Percentiles rank a stretch among this genome's conserved stretches.
Evolutionary conservation across 2,113 vertebrate genomes (phyloP).

Genomic region (Melanerpes formicivorus): DNA sequence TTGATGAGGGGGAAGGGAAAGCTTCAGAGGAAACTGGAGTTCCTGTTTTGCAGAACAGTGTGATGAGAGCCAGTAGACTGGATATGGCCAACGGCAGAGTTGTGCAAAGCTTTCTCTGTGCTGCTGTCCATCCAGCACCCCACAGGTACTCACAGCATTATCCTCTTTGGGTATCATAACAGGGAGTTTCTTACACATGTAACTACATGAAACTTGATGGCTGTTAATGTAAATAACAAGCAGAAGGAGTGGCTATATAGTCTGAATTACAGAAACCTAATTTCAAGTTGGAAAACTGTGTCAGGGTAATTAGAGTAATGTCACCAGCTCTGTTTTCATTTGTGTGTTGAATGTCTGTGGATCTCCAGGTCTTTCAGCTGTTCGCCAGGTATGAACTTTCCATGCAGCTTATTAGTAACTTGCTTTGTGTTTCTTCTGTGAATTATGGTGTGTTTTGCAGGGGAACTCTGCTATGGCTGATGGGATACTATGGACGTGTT

Average conservation of each 20-base stretch:
- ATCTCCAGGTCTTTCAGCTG: not conserved
- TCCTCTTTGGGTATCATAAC: accelerated
- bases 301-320: not conserved
- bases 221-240: not conserved
- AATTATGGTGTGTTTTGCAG: not conserved
- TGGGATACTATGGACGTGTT: not conserved
- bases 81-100: not conserved
- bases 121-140: accelerated
- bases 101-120: not conserved
- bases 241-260: not conserved
- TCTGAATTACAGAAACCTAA: not conserved
- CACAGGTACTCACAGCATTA: accelerated
- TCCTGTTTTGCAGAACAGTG: accelerated
- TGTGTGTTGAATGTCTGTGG: not conserved
- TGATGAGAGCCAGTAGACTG: not conserved
- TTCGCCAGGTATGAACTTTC: not conserved
- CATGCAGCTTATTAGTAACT: not conserved
- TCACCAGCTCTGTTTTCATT: not conserved
- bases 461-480: not conserved
- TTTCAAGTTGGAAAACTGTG: not conserved
- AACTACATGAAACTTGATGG: not conserved
- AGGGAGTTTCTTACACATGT: not conserved
- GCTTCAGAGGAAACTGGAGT: not conserved
- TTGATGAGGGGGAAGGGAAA: not conserved
- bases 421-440: not conserved